Conservation (phyloP, 2,888 invertebrate genomes). For the Argynnis bischoffii region DNA sequence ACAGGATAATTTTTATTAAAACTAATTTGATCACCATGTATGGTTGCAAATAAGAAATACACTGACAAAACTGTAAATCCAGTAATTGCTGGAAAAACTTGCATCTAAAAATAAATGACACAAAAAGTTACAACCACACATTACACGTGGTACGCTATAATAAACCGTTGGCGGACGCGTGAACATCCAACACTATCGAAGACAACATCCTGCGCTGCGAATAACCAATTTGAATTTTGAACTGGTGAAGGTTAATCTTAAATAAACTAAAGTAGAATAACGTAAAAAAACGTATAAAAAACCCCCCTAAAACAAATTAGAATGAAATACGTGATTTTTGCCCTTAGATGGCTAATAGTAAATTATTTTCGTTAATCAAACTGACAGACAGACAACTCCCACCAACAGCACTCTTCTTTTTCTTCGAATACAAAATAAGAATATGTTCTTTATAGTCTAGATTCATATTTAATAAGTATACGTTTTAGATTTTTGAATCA, state of each 20-base stretch:
- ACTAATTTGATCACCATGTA: too few species aligned
- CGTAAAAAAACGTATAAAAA: not conserved
- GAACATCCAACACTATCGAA: slow-evolving; percentile 58
- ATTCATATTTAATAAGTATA: not conserved
- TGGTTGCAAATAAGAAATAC: too few species aligned
- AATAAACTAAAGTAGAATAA: slow-evolving; percentile 2
- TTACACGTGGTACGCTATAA: slow-evolving; percentile 33
- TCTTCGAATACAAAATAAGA: too few species aligned
- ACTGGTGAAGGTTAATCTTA: not conserved
- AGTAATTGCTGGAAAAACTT: not conserved
- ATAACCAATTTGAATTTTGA: not conserved
- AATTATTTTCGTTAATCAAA: too few species aligned
- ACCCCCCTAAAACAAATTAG: too few species aligned
- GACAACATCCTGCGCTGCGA: slow-evolving; percentile 62
- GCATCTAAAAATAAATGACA: slow-evolving; percentile 21
- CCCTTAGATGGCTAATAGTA: too few species aligned
- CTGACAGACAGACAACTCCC: too few species aligned
- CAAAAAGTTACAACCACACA: slow-evolving; percentile 10
- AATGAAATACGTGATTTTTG: too few species aligned
- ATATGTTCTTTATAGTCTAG: too few species aligned
- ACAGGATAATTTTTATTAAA: too few species aligned
- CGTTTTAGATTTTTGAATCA: slow-evolving; percentile 23
- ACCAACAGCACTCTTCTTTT: too few species aligned
- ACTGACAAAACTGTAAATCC: too few species aligned
- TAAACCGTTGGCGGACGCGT: slow-evolving; percentile 46